Conservation (phyloP, 2,888 invertebrate genomes). For the Spialia ferax region DNA sequence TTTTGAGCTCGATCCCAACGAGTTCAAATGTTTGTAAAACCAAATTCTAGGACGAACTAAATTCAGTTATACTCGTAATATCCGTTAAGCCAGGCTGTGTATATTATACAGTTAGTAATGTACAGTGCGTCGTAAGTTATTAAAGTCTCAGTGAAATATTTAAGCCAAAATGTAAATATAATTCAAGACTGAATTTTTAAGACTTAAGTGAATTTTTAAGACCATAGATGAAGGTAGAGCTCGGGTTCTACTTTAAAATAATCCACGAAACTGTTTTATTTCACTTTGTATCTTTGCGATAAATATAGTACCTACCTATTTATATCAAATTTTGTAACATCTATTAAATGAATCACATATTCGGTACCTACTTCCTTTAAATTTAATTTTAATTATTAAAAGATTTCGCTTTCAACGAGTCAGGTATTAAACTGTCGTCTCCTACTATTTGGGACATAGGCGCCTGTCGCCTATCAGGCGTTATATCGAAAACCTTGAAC, state of each 20-base stretch:
- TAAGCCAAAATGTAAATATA: slow-evolving; percentile 29
- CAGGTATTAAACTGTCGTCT: too few relatives aligned
- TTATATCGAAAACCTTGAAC: too few relatives aligned
- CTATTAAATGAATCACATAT: too few relatives aligned
- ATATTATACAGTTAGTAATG: slow-evolving; percentile 29
- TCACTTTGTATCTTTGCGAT: background rate
- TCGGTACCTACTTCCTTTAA: too few relatives aligned
- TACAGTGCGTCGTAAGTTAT: slow-evolving; percentile 9
- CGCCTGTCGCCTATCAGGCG: too few relatives aligned
- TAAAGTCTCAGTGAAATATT: slow-evolving; percentile 27
- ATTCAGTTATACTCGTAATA: slow-evolving; percentile 37
- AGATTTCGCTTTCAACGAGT: too few relatives aligned
- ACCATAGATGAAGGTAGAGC: slow-evolving; percentile 2
- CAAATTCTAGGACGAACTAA: slow-evolving; percentile 33
- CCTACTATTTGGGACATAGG: too few relatives aligned
- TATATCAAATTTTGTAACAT: background rate
- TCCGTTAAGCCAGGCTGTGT: slow-evolving; percentile 31
- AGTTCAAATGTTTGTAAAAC: slow-evolving; percentile 38
- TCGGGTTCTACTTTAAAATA: background rate
- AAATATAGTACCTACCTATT: background rate
- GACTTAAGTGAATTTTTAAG: slow-evolving; percentile 7
- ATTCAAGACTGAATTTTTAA: slow-evolving; percentile 11
- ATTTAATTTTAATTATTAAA: too few relatives aligned
- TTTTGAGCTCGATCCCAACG: slow-evolving; percentile 28
- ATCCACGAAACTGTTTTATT: background rate